Evolutionary conservation across 2,113 vertebrate species (phyloP).

Genomic region (Colossoma macropomum): DNA sequence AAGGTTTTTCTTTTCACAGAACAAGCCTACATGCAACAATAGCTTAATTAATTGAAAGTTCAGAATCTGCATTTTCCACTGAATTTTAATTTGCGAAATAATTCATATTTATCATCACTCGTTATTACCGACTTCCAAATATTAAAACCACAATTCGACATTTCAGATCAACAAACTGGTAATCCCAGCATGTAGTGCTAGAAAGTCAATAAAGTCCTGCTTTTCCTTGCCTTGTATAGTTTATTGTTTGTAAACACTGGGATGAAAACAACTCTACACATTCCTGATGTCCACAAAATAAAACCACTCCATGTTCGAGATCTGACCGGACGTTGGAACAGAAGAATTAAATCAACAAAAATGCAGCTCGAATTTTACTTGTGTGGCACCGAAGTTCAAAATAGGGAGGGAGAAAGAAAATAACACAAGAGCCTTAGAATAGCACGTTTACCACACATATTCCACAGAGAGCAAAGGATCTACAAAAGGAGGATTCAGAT

Average conservation of each 20-base stretch:
- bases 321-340: neutral
- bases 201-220: neutral
- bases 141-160: neutral
- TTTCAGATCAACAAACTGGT: neutral
- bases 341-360: slow-evolving; percentile 13
- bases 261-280: neutral
- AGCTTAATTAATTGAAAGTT: too few species aligned
- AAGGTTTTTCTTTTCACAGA: too few species aligned
- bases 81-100: too few species aligned
- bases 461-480: slow-evolving; percentile 41
- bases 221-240: neutral
- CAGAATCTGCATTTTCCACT: too few species aligned
- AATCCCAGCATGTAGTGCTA: neutral
- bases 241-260: slow-evolving; percentile 1
- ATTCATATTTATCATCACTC: too few species aligned
- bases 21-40: too few species aligned
- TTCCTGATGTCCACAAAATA: neutral
- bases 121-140: too few species aligned
- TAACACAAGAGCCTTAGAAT: neutral
- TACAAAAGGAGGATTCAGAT: slow-evolving; percentile 44
- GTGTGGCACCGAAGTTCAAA: neutral
- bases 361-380: neutral
- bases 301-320: neutral
- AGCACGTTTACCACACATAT: slow-evolving; percentile 34
- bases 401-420: neutral